Percentiles rank a stretch among this genome's conserved stretches.
These are phyloP conservation scores for Nanger granti DNA, from an alignment of 2,113 vertebrate genomes.

Conservation along the genomic window DNA sequence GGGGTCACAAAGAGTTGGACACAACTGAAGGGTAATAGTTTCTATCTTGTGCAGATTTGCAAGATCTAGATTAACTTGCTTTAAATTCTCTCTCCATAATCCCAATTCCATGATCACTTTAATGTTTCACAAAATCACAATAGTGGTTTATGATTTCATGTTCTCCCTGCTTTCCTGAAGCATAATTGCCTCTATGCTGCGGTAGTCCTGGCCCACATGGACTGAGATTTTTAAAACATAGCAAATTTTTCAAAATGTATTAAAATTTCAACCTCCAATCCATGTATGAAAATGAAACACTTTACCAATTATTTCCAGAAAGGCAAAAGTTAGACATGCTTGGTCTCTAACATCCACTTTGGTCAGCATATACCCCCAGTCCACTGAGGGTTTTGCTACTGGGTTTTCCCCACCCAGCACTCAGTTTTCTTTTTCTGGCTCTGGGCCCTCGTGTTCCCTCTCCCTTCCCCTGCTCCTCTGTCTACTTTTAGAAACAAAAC, in stretches of 20 bases:
- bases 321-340: background rate
- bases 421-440: background rate
- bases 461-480: background rate
- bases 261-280: background rate
- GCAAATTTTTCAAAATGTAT: background rate
- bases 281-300: background rate
- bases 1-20: background rate
- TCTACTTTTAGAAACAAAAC: background rate
- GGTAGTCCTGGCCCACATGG: background rate
- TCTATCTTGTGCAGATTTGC: background rate
- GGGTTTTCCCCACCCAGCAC: background rate
- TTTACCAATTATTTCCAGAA: background rate
- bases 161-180: background rate
- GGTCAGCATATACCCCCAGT: background rate
- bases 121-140: background rate
- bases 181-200: background rate
- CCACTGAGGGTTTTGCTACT: background rate
- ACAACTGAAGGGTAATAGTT: background rate
- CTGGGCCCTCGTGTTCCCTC: background rate
- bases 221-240: background rate
- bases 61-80: background rate
- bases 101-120: background rate
- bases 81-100: background rate
- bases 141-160: background rate
- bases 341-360: background rate